Evolutionary conservation across 2,113 vertebrate genomes (phyloP).

Genomic region (Halcyon malimbica): DNA sequence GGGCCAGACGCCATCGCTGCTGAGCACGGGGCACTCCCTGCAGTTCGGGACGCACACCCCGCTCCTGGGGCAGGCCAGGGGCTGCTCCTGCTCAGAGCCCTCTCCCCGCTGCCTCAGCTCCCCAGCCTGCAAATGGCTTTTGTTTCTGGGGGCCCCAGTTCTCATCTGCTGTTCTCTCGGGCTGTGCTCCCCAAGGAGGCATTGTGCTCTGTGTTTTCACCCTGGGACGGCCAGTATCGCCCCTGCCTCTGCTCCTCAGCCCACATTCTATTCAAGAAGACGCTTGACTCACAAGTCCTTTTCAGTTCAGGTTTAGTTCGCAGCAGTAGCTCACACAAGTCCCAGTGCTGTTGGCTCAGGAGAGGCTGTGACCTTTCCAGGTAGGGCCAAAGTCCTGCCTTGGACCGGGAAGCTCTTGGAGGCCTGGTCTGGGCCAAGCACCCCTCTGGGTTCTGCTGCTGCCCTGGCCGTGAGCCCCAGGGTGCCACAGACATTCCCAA

Average conservation of each 20-base stretch:
- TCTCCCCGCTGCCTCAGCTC: background rate
- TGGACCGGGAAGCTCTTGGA: fast-evolving
- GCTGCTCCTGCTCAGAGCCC: fast-evolving
- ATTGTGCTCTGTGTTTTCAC: background rate
- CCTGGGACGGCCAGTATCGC: background rate
- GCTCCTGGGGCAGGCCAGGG: background rate
- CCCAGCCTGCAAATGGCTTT: background rate
- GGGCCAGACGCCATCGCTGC: no score
- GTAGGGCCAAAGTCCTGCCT: background rate
- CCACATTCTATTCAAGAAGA: background rate
- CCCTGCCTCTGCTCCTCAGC: background rate
- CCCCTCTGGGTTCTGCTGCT: background rate
- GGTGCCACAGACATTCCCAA: background rate
- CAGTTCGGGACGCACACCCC: fast-evolving
- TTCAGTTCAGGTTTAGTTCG: constrained; percentile 1
- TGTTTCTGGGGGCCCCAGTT: background rate
- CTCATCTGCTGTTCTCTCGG: background rate
- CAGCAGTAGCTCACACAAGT: background rate
- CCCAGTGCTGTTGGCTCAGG: background rate
- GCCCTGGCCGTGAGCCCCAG: background rate
- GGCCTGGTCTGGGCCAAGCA: background rate
- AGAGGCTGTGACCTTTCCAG: background rate
- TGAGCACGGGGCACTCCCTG: fast-evolving
- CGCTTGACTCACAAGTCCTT: background rate
- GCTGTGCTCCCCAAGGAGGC: background rate